Conservation (phyloP, 2,888 invertebrate genomes). For the Embidobia sp. region DNA sequence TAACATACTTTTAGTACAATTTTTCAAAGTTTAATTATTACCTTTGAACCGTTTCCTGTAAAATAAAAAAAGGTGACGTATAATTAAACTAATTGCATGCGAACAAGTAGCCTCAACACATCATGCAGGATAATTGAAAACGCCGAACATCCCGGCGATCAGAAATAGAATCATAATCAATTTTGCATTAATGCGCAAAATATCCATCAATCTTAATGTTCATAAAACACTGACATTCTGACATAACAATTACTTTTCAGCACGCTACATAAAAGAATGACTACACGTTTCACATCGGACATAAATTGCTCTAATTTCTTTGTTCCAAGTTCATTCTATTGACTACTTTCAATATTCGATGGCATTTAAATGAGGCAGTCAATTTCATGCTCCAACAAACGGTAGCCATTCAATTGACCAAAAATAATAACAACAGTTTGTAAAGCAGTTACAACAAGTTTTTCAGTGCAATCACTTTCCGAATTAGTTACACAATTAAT, state of each 20-base stretch:
- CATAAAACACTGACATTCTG: conserved; percentile 8
- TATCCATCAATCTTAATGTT: conserved; percentile 25
- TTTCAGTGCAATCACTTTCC: conserved; percentile 14
- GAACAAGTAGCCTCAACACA: too few relatives aligned
- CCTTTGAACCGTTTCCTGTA: too few relatives aligned
- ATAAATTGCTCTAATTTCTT: conserved; percentile 52
- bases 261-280: conserved; percentile 28
- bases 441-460: conserved; percentile 11
- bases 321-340: conserved; percentile 32
- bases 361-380: conserved; percentile 36
- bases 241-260: conserved; percentile 23
- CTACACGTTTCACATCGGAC: conserved; percentile 24
- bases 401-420: conserved; percentile 31
- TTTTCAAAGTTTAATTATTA: too few relatives aligned
- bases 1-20: too few relatives aligned
- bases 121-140: too few relatives aligned
- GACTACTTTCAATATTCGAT: conserved; percentile 32
- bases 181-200: conserved; percentile 6
- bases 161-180: conserved; percentile 12
- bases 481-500: background rate
- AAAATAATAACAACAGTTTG: conserved; percentile 36
- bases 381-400: conserved; percentile 40
- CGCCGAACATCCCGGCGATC: background rate
- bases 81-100: too few relatives aligned
- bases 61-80: too few relatives aligned